Evolutionary conservation across 2,113 vertebrate species (phyloP).

Genomic region (Piprites chloris): DNA sequence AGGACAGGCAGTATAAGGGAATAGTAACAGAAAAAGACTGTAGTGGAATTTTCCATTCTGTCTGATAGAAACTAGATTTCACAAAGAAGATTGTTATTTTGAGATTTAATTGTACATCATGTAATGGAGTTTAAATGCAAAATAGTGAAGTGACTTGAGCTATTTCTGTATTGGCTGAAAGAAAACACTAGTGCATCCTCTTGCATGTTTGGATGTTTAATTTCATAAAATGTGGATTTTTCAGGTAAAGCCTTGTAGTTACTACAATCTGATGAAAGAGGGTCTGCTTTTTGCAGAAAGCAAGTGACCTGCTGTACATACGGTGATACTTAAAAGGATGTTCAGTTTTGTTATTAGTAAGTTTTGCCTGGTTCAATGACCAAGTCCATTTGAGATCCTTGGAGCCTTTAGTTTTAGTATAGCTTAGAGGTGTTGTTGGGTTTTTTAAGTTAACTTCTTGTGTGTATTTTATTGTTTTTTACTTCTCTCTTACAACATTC

Average conservation of each 20-base stretch:
- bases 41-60: not conserved
- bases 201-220: not conserved
- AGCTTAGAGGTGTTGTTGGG: accelerated
- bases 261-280: not conserved
- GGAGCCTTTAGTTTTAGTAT: not conserved
- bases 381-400: not conserved
- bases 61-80: not conserved
- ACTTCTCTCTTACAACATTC: not conserved
- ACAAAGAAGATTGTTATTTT: not conserved
- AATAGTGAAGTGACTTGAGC: not conserved
- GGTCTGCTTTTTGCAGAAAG: not conserved
- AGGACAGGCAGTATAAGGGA: not conserved
- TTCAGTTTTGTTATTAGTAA: not conserved
- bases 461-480: not conserved
- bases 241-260: not conserved
- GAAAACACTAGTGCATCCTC: not conserved
- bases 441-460: not conserved
- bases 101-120: not conserved
- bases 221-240: not conserved
- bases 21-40: not conserved
- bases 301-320: not conserved
- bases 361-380: not conserved
- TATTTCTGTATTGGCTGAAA: not conserved
- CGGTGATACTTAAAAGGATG: not conserved
- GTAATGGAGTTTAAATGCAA: not conserved